Conservation (phyloP, 1,140 invertebrate species). For the Muscidifurax raptorellus region DNA sequence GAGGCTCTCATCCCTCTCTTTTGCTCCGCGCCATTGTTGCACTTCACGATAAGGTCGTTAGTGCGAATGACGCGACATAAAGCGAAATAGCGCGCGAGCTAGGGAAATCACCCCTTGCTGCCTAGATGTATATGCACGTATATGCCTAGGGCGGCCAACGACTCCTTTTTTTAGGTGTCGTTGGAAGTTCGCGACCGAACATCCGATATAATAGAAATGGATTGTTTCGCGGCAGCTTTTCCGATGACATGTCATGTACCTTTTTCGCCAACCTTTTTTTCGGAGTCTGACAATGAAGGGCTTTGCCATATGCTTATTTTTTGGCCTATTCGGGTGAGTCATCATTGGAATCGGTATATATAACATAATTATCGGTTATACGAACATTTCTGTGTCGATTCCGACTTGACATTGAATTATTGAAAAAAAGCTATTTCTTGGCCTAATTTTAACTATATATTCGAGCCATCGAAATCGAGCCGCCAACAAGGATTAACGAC, state of each 20-base stretch:
- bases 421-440: not conserved
- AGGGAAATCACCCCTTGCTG: conserved; percentile 21
- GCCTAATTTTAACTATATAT: too few relatives aligned
- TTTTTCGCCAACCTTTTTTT: conserved; percentile 21
- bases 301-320: not conserved
- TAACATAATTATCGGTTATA: conserved; percentile 6
- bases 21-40: conserved; percentile 34
- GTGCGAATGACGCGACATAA: conserved; percentile 51
- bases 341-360: not conserved
- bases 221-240: conserved; percentile 41
- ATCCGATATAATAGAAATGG: conserved; percentile 47
- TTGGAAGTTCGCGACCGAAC: not conserved
- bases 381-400: not conserved
- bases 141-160: not conserved
- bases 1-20: not conserved
- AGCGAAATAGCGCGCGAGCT: conserved; percentile 36
- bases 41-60: conserved; percentile 54
- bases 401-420: not conserved
- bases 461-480: not conserved
- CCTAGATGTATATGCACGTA: too few relatives aligned
- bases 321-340: not conserved
- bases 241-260: not conserved
- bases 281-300: not conserved
- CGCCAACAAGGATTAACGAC: not conserved
- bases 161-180: conserved; percentile 33